phyloP scores from a whole-genome alignment of 2,113 vertebrate genomes.

The Vulpes ferrilata region DNA sequence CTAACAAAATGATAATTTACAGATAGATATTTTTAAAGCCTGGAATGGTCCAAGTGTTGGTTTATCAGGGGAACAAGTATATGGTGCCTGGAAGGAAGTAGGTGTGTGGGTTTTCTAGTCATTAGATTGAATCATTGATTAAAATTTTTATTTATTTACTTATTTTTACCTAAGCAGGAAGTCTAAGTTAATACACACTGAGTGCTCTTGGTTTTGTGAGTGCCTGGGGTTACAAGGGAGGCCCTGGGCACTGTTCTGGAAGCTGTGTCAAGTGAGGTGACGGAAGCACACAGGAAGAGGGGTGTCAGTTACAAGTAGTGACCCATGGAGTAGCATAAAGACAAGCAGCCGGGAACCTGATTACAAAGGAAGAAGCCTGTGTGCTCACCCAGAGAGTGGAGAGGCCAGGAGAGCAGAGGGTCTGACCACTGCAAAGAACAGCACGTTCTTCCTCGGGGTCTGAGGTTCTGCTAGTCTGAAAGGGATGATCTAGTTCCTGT shows the following conservation, averaged over 20 bases:
- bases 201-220: not conserved
- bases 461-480: not conserved
- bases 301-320: not conserved
- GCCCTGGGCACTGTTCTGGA: not conserved
- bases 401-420: not conserved
- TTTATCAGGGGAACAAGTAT: not conserved
- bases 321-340: not conserved
- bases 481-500: rapidly evolving
- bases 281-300: not conserved
- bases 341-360: not conserved
- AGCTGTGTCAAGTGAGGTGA: not conserved
- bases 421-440: too few species aligned
- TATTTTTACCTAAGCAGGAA: not conserved
- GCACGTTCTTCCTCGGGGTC: not conserved
- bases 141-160: not conserved
- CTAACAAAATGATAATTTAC: not conserved
- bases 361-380: not conserved
- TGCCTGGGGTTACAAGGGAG: not conserved
- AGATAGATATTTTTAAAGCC: not conserved
- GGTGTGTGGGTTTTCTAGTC: not conserved
- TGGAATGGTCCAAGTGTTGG: not conserved
- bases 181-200: not conserved
- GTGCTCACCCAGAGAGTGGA: not conserved
- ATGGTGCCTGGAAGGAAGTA: not conserved
- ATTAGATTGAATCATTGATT: not conserved